Base-by-base conservation (phyloP, 2,797 vertebrate genomes). In the Gadopsis marmoratus region DNA sequence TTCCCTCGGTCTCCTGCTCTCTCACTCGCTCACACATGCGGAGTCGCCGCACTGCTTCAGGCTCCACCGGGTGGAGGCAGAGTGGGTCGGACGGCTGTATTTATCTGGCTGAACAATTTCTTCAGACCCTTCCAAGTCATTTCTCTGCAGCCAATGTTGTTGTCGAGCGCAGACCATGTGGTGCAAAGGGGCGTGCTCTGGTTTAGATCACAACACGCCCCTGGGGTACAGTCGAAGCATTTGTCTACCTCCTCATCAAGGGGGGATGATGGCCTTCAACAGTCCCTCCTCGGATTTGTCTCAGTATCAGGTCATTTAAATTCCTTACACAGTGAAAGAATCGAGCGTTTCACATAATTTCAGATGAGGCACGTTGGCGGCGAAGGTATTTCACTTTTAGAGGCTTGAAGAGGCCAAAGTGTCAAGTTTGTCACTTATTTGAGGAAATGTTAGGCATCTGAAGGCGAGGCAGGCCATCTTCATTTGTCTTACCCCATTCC, bases 121-220 rank as follows among this genome's bases (percentile, higher is more conserved):
- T 43, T 29, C 60, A 23, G 37, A 56, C 16, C 50, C 47, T 60
- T 65, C 19, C 19, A 39, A 65, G 55, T 47, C 41, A 29, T 53
- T 54, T 67, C 51, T 58, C 16, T 6, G 19, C 76, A 72, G 84
- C 90, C 90, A 91, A 91, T 89, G 84, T 51, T 87, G 76, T 75
- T 60, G 77, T 54, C 26, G 67, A 58, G 70, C 72, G 2, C 17
- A 35, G 31, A 79, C 66, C 92, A 93, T 1, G 88, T 93, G 92
- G 74, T 73, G 71, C 14, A 51, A 2, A 21, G 64, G 84, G 86
- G 88, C 76, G 86, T 82, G 85, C 0, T 39, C 58, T 12, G 2
- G 17, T 16, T 19, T 16, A 35, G 43, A 45, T 37, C 31, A 56
- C 35, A 43, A 62, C 2, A 60, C 0, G 29, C 7, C 33, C 59